Conservation (phyloP, 1,140 invertebrate species). For the Arctopsyche grandis region DNA sequence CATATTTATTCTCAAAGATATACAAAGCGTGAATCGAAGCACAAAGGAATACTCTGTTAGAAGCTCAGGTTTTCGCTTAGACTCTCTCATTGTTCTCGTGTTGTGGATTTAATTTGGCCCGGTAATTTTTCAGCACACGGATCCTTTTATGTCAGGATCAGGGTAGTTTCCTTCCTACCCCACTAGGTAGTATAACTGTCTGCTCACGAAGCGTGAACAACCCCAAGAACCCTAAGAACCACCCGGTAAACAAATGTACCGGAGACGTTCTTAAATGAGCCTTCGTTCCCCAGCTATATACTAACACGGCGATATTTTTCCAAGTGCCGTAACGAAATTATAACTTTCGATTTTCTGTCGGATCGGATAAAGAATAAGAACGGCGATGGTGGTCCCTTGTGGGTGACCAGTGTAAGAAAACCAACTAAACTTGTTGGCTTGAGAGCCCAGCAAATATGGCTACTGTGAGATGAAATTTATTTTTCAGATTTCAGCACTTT, state of each 20-base stretch:
- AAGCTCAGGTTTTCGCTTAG: neutral
- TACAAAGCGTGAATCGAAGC: neutral
- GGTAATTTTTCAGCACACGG: conserved; percentile 22
- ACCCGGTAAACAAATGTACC: conserved; percentile 23
- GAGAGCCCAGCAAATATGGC: neutral
- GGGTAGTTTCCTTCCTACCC: conserved; percentile 17
- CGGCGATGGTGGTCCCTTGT: neutral
- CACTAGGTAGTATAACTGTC: neutral
- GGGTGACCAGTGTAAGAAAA: conserved; percentile 21
- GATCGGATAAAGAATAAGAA: conserved; percentile 6
- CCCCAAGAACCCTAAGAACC: too few relatives aligned
- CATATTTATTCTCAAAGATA: neutral
- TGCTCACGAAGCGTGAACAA: neutral
- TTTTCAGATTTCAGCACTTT: conserved; percentile 13
- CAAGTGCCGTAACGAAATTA: neutral
- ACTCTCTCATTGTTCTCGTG: conserved; percentile 13
- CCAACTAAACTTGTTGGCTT: conserved; percentile 1
- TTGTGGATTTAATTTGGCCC: conserved; percentile 16
- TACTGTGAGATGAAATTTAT: conserved; percentile 1
- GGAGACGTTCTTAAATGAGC: neutral
- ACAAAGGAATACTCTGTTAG: conserved; percentile 11
- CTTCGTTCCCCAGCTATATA: neutral
- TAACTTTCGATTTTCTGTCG: conserved; percentile 21
- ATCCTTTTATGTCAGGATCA: conserved; percentile 19
- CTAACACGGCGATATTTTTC: neutral